Percentiles rank a stretch among this genome's conserved stretches.
Conservation (phyloP, 64 coral and sea anemone genomes). For the Anthopleura sola region DNA sequence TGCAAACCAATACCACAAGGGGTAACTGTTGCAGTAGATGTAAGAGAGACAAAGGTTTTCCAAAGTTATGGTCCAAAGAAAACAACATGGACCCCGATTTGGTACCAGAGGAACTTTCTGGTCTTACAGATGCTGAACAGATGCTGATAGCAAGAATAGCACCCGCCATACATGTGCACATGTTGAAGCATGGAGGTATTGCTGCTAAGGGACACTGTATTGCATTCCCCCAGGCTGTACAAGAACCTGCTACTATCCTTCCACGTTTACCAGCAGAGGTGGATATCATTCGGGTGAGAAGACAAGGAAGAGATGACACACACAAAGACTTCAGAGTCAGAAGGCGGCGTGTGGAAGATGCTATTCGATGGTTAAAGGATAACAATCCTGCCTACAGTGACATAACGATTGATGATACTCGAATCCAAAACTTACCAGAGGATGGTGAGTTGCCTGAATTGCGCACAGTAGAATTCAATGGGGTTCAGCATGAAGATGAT, state of each 20-base stretch:
- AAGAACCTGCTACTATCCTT: conserved; percentile 25
- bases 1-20: not conserved
- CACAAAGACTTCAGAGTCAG: conserved; percentile 45
- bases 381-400: conserved; percentile 42
- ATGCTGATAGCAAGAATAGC: conserved; percentile 44
- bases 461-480: conserved; percentile 19
- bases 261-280: conserved; percentile 24
- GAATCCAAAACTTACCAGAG: conserved; percentile 26
- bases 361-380: conserved; percentile 36
- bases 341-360: conserved; percentile 30
- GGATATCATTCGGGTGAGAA: conserved; percentile 27
- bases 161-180: conserved; percentile 18
- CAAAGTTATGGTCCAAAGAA: conserved; percentile 20
- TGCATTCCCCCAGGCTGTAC: conserved; percentile 33
- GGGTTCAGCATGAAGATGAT: conserved; percentile 19
- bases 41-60: too few relatives aligned
- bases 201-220: conserved; percentile 31
- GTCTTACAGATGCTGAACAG: conserved; percentile 40
- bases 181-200: conserved; percentile 50
- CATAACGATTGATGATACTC: conserved; percentile 22
- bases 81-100: conserved; percentile 47
- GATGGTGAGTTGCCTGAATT: conserved; percentile 31
- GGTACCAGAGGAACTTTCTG: conserved; percentile 14
- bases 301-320: conserved; percentile 30
- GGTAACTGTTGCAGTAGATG: not conserved